Percentiles rank a stretch among this genome's conserved stretches.
phyloP scores from a whole-genome alignment of 1,140 invertebrate species.

The Phortica variegata region DNA sequence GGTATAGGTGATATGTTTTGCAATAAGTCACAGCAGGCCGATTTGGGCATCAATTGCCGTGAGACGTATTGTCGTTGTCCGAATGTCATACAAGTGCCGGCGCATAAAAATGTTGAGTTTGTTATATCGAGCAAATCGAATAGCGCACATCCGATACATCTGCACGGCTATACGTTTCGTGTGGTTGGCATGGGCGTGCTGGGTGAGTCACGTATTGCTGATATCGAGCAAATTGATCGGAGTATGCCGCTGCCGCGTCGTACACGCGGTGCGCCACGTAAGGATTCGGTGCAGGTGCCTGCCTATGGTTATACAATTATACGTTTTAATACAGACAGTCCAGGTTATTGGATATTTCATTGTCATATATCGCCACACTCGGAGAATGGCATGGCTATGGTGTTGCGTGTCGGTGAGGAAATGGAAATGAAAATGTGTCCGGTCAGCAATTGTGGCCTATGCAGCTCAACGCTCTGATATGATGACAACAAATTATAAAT shows the following conservation, averaged over 20 bases:
- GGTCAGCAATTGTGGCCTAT: slow-evolving; percentile 49
- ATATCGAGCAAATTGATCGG: slow-evolving; percentile 43
- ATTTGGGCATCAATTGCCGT: slow-evolving; percentile 41
- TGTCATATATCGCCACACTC: slow-evolving; percentile 59
- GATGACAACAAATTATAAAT: too few species aligned
- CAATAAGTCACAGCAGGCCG: slow-evolving; percentile 39
- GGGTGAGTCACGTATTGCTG: slow-evolving; percentile 33
- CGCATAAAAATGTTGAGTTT: slow-evolving; percentile 42
- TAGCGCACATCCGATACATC: slow-evolving; percentile 45
- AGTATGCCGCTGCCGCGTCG: slow-evolving; percentile 31
- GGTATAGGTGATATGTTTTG: slow-evolving; percentile 44
- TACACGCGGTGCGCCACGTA: slow-evolving; percentile 32
- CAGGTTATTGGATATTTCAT: slow-evolving; percentile 53
- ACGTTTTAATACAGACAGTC: slow-evolving; percentile 43
- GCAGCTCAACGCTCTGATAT: slow-evolving; percentile 24
- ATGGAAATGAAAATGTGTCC: slow-evolving; percentile 52
- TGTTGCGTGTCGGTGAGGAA: slow-evolving; percentile 60
- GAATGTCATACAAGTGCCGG: slow-evolving; percentile 51
- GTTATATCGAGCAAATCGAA: slow-evolving; percentile 40
- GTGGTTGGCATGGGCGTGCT: slow-evolving; percentile 52
- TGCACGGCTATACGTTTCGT: slow-evolving; percentile 50
- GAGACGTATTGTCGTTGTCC: slow-evolving; percentile 41
- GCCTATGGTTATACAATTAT: slow-evolving; percentile 49
- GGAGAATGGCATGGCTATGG: slow-evolving; percentile 61
- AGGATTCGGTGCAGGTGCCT: slow-evolving; percentile 51